Evolutionary conservation across 1,140 invertebrate species (phyloP), one percentile per base, ranked within the genome.

Genomic region (Littorina saxatilis): DNA sequence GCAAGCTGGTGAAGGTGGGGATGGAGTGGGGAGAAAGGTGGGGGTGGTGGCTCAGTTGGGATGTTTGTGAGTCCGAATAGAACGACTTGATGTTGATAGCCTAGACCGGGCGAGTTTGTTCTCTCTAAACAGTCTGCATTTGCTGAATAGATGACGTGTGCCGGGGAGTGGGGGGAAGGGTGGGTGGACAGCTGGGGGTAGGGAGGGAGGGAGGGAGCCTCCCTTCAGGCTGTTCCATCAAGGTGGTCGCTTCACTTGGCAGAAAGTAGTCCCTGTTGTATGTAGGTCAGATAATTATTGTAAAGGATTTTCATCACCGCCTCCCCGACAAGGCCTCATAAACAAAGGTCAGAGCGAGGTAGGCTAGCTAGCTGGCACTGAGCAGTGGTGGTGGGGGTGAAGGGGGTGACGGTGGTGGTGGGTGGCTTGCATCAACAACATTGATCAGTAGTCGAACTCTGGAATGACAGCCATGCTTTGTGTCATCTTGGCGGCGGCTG

Each of bases 241-340:
- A 63, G 55, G 76, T 61, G 76, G 76, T n/a, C 55, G 76, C 76
- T 39, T 58, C 58, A 63, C 76, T 29, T n/a, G 58, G 50, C 76
- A 78, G 76, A 78, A 78, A 78, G 76, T 78, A 78, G 76, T 78
- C 55, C 76, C 76, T 61, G 55, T 37, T 37, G 39, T 78, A 78
- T 78, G 76, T 78, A 78, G 76, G 76, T 78, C 76, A 78, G 76
- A 78, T 63, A 63, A 78, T 78, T 78, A 78, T 78, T 78, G 76
- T 78, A 52, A 76, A 43, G 76, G 76, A 58, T 63, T 78, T 78
- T 63, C 76, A 73, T 52, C 70, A 47, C 70, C n/a, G 29, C 39
- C 55, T 78, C 76, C 76, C 76, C 37, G 76, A 63, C 58, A 20
- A 43, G 76, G 76, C 76, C 76, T 63, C 76, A 58, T 52, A 73